Conservation (phyloP, 2,113 vertebrate species). For the Chamaetylas fuelleborni region DNA sequence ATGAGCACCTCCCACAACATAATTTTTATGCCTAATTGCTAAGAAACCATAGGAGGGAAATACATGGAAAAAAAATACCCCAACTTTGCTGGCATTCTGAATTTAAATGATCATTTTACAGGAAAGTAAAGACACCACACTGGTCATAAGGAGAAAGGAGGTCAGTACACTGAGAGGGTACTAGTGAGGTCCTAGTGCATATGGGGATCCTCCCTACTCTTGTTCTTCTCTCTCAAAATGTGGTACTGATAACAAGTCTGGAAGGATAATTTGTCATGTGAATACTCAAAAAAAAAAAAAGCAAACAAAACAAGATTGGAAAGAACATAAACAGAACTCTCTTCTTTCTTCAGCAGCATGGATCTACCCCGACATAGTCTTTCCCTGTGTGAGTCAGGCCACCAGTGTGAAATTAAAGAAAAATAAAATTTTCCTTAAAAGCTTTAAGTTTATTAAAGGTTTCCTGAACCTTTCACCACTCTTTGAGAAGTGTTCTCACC, state of each 20-base stretch:
- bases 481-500: neutral
- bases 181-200: neutral
- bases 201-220: neutral
- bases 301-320: neutral
- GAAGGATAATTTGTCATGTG: neutral
- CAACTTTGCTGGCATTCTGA: neutral
- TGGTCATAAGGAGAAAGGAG: neutral
- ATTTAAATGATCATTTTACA: neutral
- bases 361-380: neutral
- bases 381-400: neutral
- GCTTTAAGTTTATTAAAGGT: neutral
- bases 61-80: neutral
- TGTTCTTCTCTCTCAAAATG: neutral
- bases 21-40: conserved; percentile 17
- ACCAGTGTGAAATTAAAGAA: neutral
- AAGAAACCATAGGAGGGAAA: neutral
- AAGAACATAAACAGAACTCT: neutral
- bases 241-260: neutral
- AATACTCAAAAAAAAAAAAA: neutral
- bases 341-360: neutral
- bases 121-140: neutral
- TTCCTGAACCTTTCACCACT: neutral
- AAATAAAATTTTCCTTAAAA: neutral
- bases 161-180: neutral
- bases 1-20: conserved; percentile 4